These are phyloP conservation scores for Pandion haliaetus DNA, from an alignment of 2,113 vertebrate species.

Conservation along the genomic window DNA sequence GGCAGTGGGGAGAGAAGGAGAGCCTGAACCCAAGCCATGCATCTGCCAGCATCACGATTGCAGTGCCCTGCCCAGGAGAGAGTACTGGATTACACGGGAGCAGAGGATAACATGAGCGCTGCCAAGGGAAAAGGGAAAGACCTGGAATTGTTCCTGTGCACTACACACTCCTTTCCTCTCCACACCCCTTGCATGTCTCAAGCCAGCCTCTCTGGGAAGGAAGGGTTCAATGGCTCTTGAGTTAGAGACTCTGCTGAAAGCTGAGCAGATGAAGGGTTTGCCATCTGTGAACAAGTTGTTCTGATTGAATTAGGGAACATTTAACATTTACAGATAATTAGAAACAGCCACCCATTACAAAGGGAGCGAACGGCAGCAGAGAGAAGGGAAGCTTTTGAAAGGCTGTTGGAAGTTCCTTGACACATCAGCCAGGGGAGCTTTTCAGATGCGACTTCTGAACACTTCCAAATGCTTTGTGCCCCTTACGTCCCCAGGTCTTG, in stretches of 20 bases:
- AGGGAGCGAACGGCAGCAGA: background rate
- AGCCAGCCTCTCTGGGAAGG: background rate
- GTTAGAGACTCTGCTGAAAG: background rate
- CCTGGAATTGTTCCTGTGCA: accelerated
- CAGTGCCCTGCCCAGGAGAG: background rate
- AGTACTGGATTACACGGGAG: accelerated
- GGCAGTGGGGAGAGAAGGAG: background rate
- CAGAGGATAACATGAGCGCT: background rate
- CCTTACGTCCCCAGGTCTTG: background rate
- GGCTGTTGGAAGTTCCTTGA: constrained; percentile 44
- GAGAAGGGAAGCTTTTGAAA: constrained; percentile 47
- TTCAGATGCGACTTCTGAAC: constrained; percentile 64
- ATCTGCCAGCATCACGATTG: accelerated
- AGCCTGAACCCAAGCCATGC: background rate
- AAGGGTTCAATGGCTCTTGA: background rate
- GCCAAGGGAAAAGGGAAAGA: background rate
- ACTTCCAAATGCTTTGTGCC: constrained; percentile 22
- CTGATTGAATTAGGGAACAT: constrained; percentile 60
- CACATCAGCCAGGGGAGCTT: constrained; percentile 38
- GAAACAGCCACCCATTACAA: constrained; percentile 45
- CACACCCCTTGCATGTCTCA: background rate
- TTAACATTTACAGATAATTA: constrained; percentile 73
- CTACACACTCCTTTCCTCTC: background rate
- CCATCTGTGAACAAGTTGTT: constrained; percentile 66
- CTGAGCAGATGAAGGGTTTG: constrained; percentile 57